Evolutionary conservation across 1,140 invertebrate species (phyloP).

Genomic region (Temnothorax longispinosus): DNA sequence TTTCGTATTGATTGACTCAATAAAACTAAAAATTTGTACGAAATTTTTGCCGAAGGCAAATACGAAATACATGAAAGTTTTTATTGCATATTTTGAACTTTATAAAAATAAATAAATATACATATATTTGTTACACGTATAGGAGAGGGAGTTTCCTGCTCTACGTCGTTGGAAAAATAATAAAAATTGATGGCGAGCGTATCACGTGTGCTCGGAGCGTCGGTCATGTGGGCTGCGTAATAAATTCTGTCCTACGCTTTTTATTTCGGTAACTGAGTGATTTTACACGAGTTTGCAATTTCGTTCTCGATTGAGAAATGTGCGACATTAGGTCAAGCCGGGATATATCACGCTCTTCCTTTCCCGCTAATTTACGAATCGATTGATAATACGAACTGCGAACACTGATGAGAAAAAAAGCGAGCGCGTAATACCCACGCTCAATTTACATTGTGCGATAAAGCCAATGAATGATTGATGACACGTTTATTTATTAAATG

Average conservation of each 20-base stretch:
- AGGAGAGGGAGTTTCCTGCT: not conserved
- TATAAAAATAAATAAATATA: slow-evolving; percentile 2
- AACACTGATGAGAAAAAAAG: not conserved
- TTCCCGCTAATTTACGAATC: slow-evolving; percentile 1
- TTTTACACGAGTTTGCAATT: slow-evolving; percentile 25
- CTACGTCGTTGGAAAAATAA: slow-evolving; percentile 1
- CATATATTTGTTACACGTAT: not conserved
- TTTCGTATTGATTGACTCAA: not conserved
- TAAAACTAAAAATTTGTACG: not conserved
- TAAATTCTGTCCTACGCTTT: slow-evolving; percentile 31
- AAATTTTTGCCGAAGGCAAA: not conserved
- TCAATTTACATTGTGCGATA: not conserved
- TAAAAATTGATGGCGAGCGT: slow-evolving; percentile 29
- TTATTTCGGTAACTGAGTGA: slow-evolving; percentile 22
- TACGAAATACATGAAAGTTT: not conserved
- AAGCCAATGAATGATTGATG: not conserved
- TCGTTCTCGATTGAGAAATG: slow-evolving; percentile 38
- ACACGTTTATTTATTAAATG: not conserved
- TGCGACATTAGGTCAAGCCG: not conserved
- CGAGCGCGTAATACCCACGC: not conserved
- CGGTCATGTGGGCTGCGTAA: not conserved
- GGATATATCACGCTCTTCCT: not conserved
- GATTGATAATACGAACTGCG: not conserved
- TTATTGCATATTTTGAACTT: not conserved
- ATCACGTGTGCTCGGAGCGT: not conserved